A percentile compares a stretch with the other conserved stretches of the same genome.
These are phyloP conservation scores for Lepisosteus oculatus DNA, from an alignment of 2,113 vertebrate genomes.

Conservation along the genomic window DNA sequence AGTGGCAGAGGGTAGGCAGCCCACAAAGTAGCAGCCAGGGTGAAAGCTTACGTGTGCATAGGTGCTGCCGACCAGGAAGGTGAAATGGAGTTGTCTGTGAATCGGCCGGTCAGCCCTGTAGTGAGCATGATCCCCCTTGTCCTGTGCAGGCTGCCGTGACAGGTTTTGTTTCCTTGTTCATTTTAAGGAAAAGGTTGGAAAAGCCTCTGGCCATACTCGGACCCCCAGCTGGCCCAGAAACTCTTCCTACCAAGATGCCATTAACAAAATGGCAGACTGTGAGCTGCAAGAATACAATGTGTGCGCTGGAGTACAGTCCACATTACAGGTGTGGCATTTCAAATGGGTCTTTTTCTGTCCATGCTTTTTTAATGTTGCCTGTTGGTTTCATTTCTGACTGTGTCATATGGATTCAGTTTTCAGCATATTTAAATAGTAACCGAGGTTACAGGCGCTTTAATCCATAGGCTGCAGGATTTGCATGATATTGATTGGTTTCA, in stretches of 20 bases:
- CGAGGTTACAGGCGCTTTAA: no score
- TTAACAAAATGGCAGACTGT: constrained; percentile 66
- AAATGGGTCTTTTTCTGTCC: background rate
- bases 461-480: no score
- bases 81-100: no score
- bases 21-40: background rate
- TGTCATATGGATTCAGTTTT: no score
- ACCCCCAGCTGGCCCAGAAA: constrained; percentile 71
- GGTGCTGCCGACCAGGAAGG: background rate
- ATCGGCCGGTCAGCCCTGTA: no score
- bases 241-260: constrained; percentile 65
- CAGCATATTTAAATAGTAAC: no score
- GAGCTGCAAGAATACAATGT: constrained; percentile 81
- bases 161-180: constrained; percentile 5
- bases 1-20: no score
- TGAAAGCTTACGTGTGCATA: background rate
- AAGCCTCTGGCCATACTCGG: constrained; percentile 54
- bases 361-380: background rate
- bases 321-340: constrained; percentile 77
- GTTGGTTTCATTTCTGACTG: background rate
- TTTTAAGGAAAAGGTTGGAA: constrained; percentile 66
- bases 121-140: no score
- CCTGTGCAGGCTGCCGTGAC: no score
- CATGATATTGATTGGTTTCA: no score
- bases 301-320: constrained; percentile 84